Percentiles rank a stretch among this genome's conserved stretches.
phyloP scores from a whole-genome alignment of 1,140 invertebrate genomes.

The Ladona fulva region DNA sequence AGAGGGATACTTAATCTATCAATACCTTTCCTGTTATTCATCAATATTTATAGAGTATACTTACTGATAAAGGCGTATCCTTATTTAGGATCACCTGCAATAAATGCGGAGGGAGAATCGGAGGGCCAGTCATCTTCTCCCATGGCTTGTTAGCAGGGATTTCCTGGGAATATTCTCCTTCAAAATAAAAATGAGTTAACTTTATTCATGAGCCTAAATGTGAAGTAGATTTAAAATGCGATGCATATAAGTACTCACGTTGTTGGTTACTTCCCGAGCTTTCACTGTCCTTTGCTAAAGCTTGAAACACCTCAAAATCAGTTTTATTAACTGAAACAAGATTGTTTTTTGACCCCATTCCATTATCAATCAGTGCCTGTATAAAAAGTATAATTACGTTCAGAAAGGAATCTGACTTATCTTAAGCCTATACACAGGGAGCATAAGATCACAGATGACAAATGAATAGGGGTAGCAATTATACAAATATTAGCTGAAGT shows the following conservation, averaged over 20 bases:
- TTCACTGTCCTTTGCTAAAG: constrained; percentile 85
- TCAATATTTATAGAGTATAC: constrained; percentile 26
- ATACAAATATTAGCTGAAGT: too few relatives aligned
- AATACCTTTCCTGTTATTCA: too few relatives aligned
- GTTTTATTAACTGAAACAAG: constrained; percentile 82
- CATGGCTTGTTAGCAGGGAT: constrained; percentile 82
- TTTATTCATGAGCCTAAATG: too few relatives aligned
- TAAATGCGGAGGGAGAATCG: constrained; percentile 92
- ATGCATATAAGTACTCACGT: constrained; percentile 19
- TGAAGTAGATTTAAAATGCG: background rate
- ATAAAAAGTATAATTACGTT: too few relatives aligned
- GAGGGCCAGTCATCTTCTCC: constrained; percentile 88
- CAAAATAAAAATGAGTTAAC: background rate
- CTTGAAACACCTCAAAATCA: constrained; percentile 97
- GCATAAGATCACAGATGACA: too few relatives aligned
- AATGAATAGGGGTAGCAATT: too few relatives aligned
- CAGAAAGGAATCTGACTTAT: too few relatives aligned
- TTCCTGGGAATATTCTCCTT: constrained; percentile 74
- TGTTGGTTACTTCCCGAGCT: constrained; percentile 46
- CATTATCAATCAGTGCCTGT: constrained; percentile 80
- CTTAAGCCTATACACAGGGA: too few relatives aligned
- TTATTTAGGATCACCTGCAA: constrained; percentile 98
- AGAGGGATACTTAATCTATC: too few relatives aligned
- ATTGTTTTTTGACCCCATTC: constrained; percentile 85
- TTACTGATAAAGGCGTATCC: constrained; percentile 86